Base-by-base conservation (phyloP, 2,113 vertebrate genomes). In the Theropithecus gelada region DNA sequence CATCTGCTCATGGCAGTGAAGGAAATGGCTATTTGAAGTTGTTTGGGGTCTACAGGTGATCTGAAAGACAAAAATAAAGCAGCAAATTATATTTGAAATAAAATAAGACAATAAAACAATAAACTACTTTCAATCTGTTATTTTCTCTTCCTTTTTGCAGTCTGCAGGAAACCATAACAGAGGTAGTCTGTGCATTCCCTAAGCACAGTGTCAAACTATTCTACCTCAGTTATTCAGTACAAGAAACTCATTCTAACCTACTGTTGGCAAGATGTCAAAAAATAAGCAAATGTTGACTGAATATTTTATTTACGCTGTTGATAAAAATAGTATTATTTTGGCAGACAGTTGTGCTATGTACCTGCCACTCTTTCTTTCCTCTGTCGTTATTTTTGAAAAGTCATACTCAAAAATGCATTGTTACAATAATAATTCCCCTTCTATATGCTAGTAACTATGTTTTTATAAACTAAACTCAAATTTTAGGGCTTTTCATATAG, bases 181-280 rank as follows among this genome's bases (percentile, higher is more conserved):
- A 93, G 43, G 48, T 76, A 4, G 45, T 32, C 12, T 70, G 7
- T 45, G 52, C 20, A 8, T 86, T 45, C 64, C 8, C 27, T 30
- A 91, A 35, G 66, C 20, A 73, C 13, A 75, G 25, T 73, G 50
- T 45, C 13, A 70, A 84, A 59, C 35, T 83, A 38, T 78, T 91
- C 43, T 50, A 64, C 59, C 95, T 87, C 23, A 32, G 88, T 93
- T 84, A 89, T 64, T 95, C 85, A 50, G n/a, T 80, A 48, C 8
- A 73, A 88, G 78, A 78, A 93, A 64, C 23, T 59, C 70, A 52
- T 57, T 61, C 27, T 80, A 93, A 96, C 59, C n/a, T 90, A 13
- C n/a, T 92, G 2, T 88, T 96, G 95, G 93, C 64, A 92, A 96
- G 70, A 59, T 87, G 43, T 95, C 86, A 96, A 94, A 94, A 96